Percentiles rank a stretch among this genome's conserved stretches.
phyloP scores from a whole-genome alignment of 2,113 vertebrate species.

The Pelecanus crispus region DNA sequence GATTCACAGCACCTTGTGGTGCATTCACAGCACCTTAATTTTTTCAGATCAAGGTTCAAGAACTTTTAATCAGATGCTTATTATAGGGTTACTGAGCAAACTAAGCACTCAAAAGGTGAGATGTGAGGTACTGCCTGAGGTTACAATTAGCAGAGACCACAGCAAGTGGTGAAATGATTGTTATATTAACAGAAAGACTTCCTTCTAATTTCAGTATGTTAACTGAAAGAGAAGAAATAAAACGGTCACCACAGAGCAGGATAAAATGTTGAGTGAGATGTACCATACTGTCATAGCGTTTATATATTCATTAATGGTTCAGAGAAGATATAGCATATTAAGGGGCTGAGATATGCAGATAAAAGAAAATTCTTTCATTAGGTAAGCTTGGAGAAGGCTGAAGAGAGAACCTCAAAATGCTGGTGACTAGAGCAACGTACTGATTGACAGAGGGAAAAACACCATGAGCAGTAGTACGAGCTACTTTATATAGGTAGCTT shows the following conservation, averaged over 20 bases:
- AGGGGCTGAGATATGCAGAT: background rate
- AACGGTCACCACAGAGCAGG: background rate
- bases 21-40: background rate
- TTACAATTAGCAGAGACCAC: background rate
- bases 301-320: background rate
- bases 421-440: background rate
- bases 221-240: background rate
- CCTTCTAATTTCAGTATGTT: background rate
- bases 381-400: background rate
- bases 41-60: background rate
- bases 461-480: background rate
- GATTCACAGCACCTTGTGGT: background rate
- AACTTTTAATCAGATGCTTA: background rate
- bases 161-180: background rate
- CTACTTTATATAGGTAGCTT: background rate
- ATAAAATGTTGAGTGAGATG: background rate
- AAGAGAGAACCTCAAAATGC: background rate
- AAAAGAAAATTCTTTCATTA: background rate
- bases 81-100: background rate
- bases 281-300: background rate
- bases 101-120: background rate
- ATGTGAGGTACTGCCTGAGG: background rate
- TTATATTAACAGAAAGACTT: background rate
- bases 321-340: background rate
- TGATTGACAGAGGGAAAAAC: background rate